A percentile compares a stretch with the other conserved stretches of the same genome.
Evolutionary conservation across 1,140 invertebrate species (phyloP).

Genomic region (Micrasema minimum): DNA sequence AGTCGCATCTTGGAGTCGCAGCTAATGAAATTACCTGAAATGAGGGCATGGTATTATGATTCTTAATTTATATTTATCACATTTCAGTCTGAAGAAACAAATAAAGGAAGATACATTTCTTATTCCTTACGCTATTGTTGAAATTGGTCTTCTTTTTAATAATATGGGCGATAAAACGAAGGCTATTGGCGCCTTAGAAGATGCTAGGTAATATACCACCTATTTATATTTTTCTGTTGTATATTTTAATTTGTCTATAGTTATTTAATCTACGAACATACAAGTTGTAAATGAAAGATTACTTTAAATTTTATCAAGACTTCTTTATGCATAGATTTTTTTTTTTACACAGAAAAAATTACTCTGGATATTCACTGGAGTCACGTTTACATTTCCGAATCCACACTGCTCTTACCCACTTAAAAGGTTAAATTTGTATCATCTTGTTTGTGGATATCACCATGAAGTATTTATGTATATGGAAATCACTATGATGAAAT

Average conservation of each 20-base stretch:
- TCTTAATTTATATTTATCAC: no score
- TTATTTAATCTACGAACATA: no score
- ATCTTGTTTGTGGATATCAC: no score
- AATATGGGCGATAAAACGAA: conserved; percentile 73
- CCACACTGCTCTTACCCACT: conserved; percentile 74
- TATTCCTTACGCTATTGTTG: conserved; percentile 87
- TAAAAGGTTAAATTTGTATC: conserved; percentile 38
- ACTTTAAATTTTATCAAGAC: no score
- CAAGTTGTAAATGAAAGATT: no score
- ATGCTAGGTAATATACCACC: conserved; percentile 75
- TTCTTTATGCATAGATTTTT: no score
- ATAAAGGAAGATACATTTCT: conserved; percentile 88
- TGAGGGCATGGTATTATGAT: no score
- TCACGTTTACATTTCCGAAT: conserved; percentile 93
- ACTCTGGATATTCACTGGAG: conserved; percentile 89
- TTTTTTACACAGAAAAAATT: conserved; percentile 79
- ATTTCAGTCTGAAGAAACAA: conserved; percentile 74
- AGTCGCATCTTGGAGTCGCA: no score
- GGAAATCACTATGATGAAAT: no score
- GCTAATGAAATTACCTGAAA: no score
- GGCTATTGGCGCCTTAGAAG: conserved; percentile 80
- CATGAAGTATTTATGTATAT: no score
- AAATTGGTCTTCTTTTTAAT: conserved; percentile 83
- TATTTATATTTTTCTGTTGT: conserved; percentile 3
- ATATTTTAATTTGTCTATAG: background rate